These are phyloP conservation scores for Lycaena phlaeas DNA, from an alignment of 2,888 invertebrate species.

Conservation along the genomic window DNA sequence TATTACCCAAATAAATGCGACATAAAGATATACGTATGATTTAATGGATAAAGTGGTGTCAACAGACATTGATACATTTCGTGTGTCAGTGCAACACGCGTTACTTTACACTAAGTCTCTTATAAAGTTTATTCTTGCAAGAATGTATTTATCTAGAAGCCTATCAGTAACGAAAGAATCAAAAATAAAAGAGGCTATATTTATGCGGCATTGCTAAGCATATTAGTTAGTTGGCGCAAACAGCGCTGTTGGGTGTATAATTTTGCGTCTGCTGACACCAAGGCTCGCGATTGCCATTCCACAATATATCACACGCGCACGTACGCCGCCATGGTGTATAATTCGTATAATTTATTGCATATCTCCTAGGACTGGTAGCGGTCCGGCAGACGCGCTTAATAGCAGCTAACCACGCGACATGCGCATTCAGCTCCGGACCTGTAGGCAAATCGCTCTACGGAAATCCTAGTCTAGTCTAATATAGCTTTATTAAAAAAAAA, in stretches of 20 bases:
- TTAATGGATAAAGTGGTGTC: conserved; percentile 50
- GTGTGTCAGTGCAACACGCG: conserved; percentile 63
- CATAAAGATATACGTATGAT: conserved; percentile 21
- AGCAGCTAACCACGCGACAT: conserved; percentile 66
- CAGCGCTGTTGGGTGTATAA: conserved; percentile 55
- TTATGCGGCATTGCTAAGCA: conserved; percentile 11
- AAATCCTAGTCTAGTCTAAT: too few species aligned
- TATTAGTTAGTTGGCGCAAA: conserved; percentile 34
- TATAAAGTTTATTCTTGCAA: conserved; percentile 33
- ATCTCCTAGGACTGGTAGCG: conserved; percentile 53
- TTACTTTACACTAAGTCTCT: conserved; percentile 45
- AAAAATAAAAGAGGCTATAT: conserved; percentile 43
- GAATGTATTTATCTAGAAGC: conserved; percentile 49
- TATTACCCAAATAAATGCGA: too few species aligned
- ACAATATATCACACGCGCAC: conserved; percentile 65
- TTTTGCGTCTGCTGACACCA: conserved; percentile 61
- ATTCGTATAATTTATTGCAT: conserved; percentile 67
- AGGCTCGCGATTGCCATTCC: conserved; percentile 40
- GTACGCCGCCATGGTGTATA: conserved; percentile 53
- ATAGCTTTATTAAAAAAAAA: too few species aligned
- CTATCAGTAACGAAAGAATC: conserved; percentile 63
- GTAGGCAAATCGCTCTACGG: not conserved
- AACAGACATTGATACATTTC: conserved; percentile 52
- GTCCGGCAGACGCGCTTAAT: conserved; percentile 41
- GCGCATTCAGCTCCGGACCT: conserved; percentile 29